Base-by-base conservation (phyloP, 2,888 invertebrate species). In the Drosophila setosimentum region DNA sequence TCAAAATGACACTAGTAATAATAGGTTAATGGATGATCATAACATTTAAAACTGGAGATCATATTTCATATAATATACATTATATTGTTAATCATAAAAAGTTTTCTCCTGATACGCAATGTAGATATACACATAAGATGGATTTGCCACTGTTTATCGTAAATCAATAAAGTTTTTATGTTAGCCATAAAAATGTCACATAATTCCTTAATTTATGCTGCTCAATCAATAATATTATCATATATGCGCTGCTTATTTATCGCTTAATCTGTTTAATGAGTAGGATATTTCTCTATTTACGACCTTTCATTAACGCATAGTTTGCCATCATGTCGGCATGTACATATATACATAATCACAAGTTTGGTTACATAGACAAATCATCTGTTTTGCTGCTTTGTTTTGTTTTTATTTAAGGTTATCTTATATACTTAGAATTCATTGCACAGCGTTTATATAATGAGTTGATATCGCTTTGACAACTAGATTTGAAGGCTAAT, bases 221-320 rank as follows among this genome's bases (percentile, higher is more conserved):
- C 64, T 55, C 64, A 57, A 62, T 62, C 68, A 59, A 64, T 76
- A 68, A 74, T 83, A 73, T 66, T 54, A 61, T 72, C 63, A 30
- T 42, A 29, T 42, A 30, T 21, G 21, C 16, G n/a, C 29, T 40
- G 57, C 24, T 49, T 37, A 83, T 88, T 86, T 86, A 88, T 83
- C 55, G 76, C 76, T 78, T 78, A 88, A 88, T 83, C 81, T 76
- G 81, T 72, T 71, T 70, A 79, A 78, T 75, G 78, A 55, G 55
- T 33, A 67, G 50, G 55, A 78, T 71, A 3, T 68, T 72, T 71
- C 74, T 49, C 55, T 54, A 59, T 83, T 88, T 73, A 86, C 78
- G 81, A 66, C 69, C 58, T 53, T 62, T 67, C 58, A 53, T 68
- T 70, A 73, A 55, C 51, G 67, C 65, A 55, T 54, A 80, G 54